Percentiles rank a stretch among this genome's conserved stretches.
These are phyloP conservation scores for Spodoptera litura DNA, from an alignment of 1,140 invertebrate genomes.

Conservation along the genomic window DNA sequence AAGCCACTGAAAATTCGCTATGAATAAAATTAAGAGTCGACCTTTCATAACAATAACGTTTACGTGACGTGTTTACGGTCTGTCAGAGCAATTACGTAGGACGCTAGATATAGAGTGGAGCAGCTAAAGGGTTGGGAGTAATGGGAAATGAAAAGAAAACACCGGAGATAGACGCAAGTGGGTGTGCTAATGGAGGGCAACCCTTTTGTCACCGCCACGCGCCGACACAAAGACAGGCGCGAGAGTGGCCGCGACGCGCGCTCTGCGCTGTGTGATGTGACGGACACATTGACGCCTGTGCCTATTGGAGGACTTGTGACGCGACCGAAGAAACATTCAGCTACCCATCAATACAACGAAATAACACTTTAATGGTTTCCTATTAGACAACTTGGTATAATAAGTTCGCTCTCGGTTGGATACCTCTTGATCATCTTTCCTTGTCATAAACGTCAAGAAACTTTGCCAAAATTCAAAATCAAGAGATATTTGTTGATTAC, in stretches of 20 bases:
- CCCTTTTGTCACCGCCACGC: conserved; percentile 44
- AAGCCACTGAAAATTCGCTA: conserved; percentile 19
- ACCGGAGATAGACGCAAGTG: conserved; percentile 49
- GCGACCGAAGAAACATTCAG: background rate
- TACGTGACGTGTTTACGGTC: conserved; percentile 41
- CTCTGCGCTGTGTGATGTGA: background rate
- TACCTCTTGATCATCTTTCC: conserved; percentile 21
- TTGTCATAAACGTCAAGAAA: conserved; percentile 4
- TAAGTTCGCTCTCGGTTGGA: conserved; percentile 2
- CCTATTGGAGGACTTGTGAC: background rate
- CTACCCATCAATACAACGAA: no score
- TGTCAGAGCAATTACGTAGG: conserved; percentile 32
- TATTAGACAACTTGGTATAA: background rate
- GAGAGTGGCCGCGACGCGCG: background rate
- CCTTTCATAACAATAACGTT: conserved; percentile 43
- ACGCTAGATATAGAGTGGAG: conserved; percentile 30
- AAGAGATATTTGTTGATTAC: conserved; percentile 40
- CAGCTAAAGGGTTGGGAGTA: conserved; percentile 39
- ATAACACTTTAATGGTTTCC: background rate
- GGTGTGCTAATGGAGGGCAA: conserved; percentile 44
- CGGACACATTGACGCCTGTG: background rate
- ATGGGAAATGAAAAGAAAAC: conserved; percentile 55
- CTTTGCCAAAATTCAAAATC: conserved; percentile 11
- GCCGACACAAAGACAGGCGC: conserved; percentile 38
- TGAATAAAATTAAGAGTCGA: conserved; percentile 34